phyloP scores from a whole-genome alignment of 2,888 invertebrate species.

The Mythimna ferrago region DNA sequence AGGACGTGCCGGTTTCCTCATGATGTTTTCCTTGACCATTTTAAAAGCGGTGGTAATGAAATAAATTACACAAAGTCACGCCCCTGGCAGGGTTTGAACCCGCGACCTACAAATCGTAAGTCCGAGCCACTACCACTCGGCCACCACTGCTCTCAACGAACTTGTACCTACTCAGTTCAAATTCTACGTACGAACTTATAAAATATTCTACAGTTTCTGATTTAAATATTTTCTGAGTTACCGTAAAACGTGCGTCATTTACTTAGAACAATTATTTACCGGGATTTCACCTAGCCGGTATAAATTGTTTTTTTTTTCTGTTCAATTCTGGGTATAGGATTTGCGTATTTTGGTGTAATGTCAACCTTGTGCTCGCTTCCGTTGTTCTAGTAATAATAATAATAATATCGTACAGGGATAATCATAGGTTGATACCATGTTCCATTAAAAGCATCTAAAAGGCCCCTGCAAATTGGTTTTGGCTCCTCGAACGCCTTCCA shows the following conservation, averaged over 20 bases:
- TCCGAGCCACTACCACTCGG: no score
- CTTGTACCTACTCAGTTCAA: background rate
- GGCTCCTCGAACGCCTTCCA: no score
- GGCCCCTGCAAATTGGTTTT: no score
- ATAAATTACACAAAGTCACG: no score
- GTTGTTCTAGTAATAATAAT: constrained; percentile 14
- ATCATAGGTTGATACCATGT: no score
- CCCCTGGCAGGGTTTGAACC: no score
- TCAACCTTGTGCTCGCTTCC: constrained; percentile 42
- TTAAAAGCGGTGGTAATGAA: no score
- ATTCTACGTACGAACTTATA: constrained; percentile 38
- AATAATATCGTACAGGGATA: no score
- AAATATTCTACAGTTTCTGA: constrained; percentile 5
- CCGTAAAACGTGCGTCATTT: constrained; percentile 49
- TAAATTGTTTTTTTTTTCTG: constrained; percentile 5
- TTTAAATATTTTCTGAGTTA: constrained; percentile 9
- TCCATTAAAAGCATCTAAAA: no score
- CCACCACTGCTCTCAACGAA: background rate
- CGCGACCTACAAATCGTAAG: no score
- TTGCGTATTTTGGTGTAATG: constrained; percentile 8
- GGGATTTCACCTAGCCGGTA: constrained; percentile 39
- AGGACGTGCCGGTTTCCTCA: no score
- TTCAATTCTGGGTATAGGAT: constrained; percentile 33
- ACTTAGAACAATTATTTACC: constrained; percentile 24
- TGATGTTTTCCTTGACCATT: no score